Conservation (phyloP, 2,888 invertebrate species). For the Cantharis flavilabris region DNA sequence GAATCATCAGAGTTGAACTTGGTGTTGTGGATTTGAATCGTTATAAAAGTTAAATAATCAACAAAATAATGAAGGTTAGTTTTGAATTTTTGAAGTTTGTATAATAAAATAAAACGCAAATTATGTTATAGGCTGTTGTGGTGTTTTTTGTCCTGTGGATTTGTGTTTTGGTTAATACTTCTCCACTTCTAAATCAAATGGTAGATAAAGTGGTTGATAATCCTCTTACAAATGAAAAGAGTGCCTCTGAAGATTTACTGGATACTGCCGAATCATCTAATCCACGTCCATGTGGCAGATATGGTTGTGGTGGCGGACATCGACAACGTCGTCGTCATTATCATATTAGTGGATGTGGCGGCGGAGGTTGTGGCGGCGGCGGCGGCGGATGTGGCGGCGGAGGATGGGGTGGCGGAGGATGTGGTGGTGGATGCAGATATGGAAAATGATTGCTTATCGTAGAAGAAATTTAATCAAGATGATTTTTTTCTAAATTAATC, state of each 20-base stretch:
- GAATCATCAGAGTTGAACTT: background rate
- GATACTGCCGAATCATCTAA: background rate
- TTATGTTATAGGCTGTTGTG: background rate
- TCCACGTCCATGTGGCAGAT: background rate
- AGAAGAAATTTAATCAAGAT: background rate
- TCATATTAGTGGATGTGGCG: background rate
- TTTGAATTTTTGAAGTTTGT: background rate
- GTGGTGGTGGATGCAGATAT: background rate
- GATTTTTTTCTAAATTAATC: background rate
- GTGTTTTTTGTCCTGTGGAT: background rate
- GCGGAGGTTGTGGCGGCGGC: background rate
- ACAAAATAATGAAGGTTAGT: background rate
- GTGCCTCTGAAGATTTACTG: background rate
- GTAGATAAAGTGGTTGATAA: background rate
- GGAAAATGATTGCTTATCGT: background rate
- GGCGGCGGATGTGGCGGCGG: background rate
- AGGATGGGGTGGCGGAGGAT: background rate
- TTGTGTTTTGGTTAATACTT: background rate
- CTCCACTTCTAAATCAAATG: background rate
- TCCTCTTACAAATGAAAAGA: background rate
- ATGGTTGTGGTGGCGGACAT: background rate
- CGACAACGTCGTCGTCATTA: background rate
- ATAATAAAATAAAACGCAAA: background rate
- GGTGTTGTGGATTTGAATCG: background rate
- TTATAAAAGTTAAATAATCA: background rate